Evolutionary conservation across 2,888 invertebrate species (phyloP), one percentile per base, ranked within the genome.

Genomic region (Agrochola macilenta): DNA sequence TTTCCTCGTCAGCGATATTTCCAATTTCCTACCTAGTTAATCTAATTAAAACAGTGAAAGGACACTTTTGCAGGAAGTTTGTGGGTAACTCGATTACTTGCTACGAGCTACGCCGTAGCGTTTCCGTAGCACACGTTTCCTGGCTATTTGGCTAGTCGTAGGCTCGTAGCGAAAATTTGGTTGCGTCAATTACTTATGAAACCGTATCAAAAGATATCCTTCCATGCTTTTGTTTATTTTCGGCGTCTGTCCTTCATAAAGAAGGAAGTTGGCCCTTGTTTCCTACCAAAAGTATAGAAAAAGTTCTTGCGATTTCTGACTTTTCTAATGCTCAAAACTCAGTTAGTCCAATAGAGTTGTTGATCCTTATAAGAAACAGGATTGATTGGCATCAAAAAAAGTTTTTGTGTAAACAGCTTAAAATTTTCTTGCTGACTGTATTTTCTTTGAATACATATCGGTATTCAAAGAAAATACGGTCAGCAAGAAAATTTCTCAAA

Each of bases 31-130:
- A 49, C 9, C 26, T 12, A 30, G 39, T 23, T 17, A 43, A 60
- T 14, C 20, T n/a, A 14, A 78, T 58, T 43, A 54, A 61, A 75
- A 69, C 20, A n/a, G n/a, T 60, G 2, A 57, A 57, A n/a, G 14
- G 58, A 66, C 68, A n/a, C 43, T 26, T 49, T 54, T 35, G 26
- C 58, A 39, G 63, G 23, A 60, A 68, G 46, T 64, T 52, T 26
- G 5, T 49, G 11, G 49, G 77, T 65, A 69, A 66, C 43, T 72
- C 61, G 17, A 75, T 75, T 63, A 81, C 76, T 49, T 46, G 78
- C 83, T 86, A 86, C 83, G 86, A 17, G 64, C 82, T 82, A 82
- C 82, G 82, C 43, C 83, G 83, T 84, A 84, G 83, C 83, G 43
- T 8, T 23, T 17, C 11, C 82, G 82, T 83, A 85, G 83, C 85